phyloP scores from a whole-genome alignment of 2,797 vertebrate species.

The Basileuterus tristriatus region DNA sequence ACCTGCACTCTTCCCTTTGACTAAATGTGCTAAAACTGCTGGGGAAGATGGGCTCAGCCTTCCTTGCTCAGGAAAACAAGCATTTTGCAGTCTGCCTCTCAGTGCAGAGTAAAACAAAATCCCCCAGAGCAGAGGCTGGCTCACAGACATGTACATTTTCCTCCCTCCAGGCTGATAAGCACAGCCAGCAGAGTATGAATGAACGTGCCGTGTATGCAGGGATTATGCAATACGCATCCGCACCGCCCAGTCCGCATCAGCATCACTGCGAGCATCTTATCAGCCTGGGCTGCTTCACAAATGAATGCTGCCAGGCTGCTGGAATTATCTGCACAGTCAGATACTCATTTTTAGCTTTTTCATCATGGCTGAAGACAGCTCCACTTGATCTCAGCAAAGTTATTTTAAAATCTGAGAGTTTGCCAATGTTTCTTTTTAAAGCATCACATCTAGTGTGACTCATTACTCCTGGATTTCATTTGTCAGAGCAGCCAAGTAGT shows the following conservation, averaged over 20 bases:
- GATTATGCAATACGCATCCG: neutral
- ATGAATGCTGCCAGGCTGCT: constrained; percentile 39
- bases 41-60: neutral
- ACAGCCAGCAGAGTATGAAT: neutral
- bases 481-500: constrained; percentile 55
- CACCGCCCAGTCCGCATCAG: neutral
- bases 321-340: constrained; percentile 53
- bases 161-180: neutral
- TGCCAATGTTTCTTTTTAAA: constrained; percentile 71
- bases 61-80: neutral
- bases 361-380: constrained; percentile 60
- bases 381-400: constrained; percentile 62
- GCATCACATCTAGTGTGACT: constrained; percentile 62
- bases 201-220: neutral
- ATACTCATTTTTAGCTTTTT: constrained; percentile 61
- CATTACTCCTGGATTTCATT: constrained; percentile 67
- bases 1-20: neutral
- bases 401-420: constrained; percentile 70
- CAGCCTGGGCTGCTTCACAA: neutral
- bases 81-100: neutral
- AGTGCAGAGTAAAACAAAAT: neutral
- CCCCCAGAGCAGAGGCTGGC: neutral
- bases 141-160: neutral
- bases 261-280: constrained; percentile 1
- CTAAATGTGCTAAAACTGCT: neutral